Conservation (phyloP, 1,140 invertebrate genomes). For the Carposina sasakii region DNA sequence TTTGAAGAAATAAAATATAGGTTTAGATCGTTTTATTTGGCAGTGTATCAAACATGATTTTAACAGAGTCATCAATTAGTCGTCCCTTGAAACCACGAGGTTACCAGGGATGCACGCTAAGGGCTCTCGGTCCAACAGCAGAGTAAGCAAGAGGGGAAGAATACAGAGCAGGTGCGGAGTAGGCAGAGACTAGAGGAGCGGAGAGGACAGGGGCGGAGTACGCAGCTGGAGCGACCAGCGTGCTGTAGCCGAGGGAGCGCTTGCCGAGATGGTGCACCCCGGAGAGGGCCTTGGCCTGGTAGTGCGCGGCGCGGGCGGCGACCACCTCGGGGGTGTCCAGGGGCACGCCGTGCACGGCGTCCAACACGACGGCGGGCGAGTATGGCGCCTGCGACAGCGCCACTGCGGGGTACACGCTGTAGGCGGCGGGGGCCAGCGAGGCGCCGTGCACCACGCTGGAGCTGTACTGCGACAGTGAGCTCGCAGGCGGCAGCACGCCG, state of each 20-base stretch:
- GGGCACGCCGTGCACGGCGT: slow-evolving; percentile 52
- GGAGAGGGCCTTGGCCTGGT: slow-evolving; percentile 54
- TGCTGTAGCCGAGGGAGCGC: slow-evolving; percentile 42
- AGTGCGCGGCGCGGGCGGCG: slow-evolving; percentile 65
- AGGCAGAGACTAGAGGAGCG: no score
- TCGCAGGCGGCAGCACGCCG: slow-evolving; percentile 37
- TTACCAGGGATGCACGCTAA: slow-evolving; percentile 54
- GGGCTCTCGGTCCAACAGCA: slow-evolving; percentile 39
- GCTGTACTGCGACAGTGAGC: slow-evolving; percentile 61
- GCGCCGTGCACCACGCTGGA: slow-evolving; percentile 52
- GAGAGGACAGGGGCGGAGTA: slow-evolving; percentile 32
- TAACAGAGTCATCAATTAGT: slow-evolving; percentile 14
- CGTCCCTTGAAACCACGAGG: slow-evolving; percentile 5
- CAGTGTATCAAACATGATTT: slow-evolving; percentile 29
- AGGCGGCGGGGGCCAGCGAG: no score
- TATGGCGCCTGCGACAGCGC: slow-evolving; percentile 43
- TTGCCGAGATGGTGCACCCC: slow-evolving; percentile 58
- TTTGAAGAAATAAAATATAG: slow-evolving; percentile 10
- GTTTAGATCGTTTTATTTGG: slow-evolving; percentile 36
- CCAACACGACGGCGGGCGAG: slow-evolving; percentile 53
- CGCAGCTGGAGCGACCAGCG: slow-evolving; percentile 29
- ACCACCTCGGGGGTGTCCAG: slow-evolving; percentile 67
- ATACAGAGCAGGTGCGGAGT: no score
- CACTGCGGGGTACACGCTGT: slow-evolving; percentile 39
- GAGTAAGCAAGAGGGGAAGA: slow-evolving; percentile 26